A percentile compares a stretch with the other conserved stretches of the same genome.
Conservation (phyloP, 2,113 vertebrate genomes). For the Nothobranchius furzeri region DNA sequence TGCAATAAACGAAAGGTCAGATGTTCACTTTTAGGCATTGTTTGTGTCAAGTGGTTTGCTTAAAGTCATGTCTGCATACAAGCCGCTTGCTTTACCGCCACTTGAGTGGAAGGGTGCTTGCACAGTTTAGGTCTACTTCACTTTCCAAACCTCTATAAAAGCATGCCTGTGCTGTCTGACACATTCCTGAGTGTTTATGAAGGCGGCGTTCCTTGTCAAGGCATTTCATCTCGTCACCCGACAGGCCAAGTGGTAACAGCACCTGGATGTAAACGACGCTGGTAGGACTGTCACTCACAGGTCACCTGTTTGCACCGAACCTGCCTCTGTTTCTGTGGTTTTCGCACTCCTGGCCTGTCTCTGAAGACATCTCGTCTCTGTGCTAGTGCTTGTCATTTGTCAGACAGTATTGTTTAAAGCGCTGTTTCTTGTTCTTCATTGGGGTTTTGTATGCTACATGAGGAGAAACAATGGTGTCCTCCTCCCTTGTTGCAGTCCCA, state of each 20-base stretch:
- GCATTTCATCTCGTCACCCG: conserved; percentile 38
- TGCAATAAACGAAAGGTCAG: conserved; percentile 45
- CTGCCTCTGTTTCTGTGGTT: conserved; percentile 17
- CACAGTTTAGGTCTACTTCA: conserved; percentile 31
- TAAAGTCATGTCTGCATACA: conserved; percentile 22
- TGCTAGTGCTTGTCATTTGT: conserved; percentile 28
- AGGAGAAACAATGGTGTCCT: conserved; percentile 42
- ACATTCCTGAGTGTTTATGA: conserved; percentile 33
- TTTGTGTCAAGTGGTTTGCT: conserved; percentile 25
- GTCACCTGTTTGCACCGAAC: conserved; percentile 45
- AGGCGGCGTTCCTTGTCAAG: conserved; percentile 26
- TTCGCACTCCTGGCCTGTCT: conserved; percentile 10
- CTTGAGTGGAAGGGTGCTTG: conserved; percentile 19
- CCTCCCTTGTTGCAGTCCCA: conserved; percentile 15
- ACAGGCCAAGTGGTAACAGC: conserved; percentile 44
- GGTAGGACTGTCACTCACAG: conserved; percentile 42
- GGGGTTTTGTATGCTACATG: conserved; percentile 26
- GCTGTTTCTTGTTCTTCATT: conserved; percentile 28
- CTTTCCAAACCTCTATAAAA: conserved; percentile 13
- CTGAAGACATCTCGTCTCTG: conserved; percentile 30
- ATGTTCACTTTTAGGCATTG: conserved; percentile 22
- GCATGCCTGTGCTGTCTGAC: conserved; percentile 21
- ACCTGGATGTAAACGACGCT: conserved; percentile 44
- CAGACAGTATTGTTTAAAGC: conserved; percentile 44
- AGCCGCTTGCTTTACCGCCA: conserved; percentile 10